Base-by-base conservation (phyloP, 2,113 vertebrate genomes). In the Alligator sinensis region DNA sequence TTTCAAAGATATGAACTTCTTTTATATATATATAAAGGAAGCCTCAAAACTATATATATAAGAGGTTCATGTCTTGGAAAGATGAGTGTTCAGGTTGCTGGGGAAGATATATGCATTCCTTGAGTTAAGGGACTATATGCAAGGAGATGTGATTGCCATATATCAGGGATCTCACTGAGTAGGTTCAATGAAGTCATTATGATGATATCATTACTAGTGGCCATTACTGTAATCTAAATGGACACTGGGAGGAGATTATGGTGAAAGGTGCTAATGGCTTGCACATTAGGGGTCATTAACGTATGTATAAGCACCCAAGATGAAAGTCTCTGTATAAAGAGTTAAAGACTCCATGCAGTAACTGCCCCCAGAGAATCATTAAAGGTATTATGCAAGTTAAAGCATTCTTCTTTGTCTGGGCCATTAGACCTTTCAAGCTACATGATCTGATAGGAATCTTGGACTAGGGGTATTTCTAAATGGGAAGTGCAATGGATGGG, bases 171-270 rank as follows among this genome's bases (percentile, higher is more conserved):
- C 58, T 90, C 24, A 61, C 59, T 88, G 77, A 95, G 84, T 74
- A 89, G 28, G 86, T 92, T 95, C 87, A 88, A 74, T 90, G 88
- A 96, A 96, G 90, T 93, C 95, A 96, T 96, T 96, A 96, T 60
- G 94, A 97, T 96, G 96, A 96, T 97, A 96, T 96, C 96, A 96
- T 97, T 93, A 87, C 94, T 89, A 70, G 91, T 91, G 94, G 92
- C 95, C 90, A 96, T 97, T 97, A 97, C 90, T 93, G 93, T 95
- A 97, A 95, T 97, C 95, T 95, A 96, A 96, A 97, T 97, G 95
- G 96, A 96, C 96, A 88, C 84, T 95, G 93, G 96, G 96, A 96
- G 95, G 85, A 97, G 96, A 97, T 96, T 96, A 96, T 96, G 95
- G 96, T 95, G 96, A 96, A 96, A 96, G 96, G 96, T 96, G 90